Evolutionary conservation across 2,113 vertebrate genomes (phyloP), one percentile per base, ranked within the genome.

Genomic region (Lophius piscatorius): DNA sequence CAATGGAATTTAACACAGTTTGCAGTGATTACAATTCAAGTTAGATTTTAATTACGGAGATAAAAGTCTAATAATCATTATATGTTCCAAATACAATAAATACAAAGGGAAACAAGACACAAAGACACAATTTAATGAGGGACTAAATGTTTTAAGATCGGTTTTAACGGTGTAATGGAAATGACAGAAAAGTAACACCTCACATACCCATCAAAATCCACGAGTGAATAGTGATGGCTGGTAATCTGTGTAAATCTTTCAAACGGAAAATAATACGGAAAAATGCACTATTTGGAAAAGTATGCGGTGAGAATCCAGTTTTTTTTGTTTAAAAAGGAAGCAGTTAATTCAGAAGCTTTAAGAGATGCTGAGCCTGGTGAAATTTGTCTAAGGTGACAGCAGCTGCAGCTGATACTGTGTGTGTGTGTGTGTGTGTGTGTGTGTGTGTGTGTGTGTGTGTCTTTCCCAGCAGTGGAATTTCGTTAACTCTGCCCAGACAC

Each of bases 401-500:
- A 71, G 49, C 39, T 67, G 59, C 44, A 78, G 52, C 56, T 52
- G 60, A 80, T 76, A 54, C 38, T 42, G 45, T 42, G 57, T 50
- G 46, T 50, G 39, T 48, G 38, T 45, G 47, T 20, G 42, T 16
- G 49, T 51, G 50, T 63, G 52, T 57, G 57, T 58, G 56, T 69
- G 41, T 44, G 26, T 47, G 26, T 58, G 40, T 52, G 65, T 66
- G 39, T 72, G 42, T 41, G 24, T 45, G 69, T 61, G 73, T 64
- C 46, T 65, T 47, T 85, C 78, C 82, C 80, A 75, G 62, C 38
- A 46, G 81, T 83, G 54, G 65, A 76, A 81, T 78, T 77, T 70
- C 17, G 44, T 67, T 76, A 78, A 79, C 81, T 84, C 70, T 82
- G 78, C 82, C 74, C 83, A 85, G 78, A 82, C 81, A 84, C 71